Evolutionary conservation across 2,888 invertebrate genomes (phyloP), one percentile per base, ranked within the genome.

Genomic region (Cordilura impudica): DNA sequence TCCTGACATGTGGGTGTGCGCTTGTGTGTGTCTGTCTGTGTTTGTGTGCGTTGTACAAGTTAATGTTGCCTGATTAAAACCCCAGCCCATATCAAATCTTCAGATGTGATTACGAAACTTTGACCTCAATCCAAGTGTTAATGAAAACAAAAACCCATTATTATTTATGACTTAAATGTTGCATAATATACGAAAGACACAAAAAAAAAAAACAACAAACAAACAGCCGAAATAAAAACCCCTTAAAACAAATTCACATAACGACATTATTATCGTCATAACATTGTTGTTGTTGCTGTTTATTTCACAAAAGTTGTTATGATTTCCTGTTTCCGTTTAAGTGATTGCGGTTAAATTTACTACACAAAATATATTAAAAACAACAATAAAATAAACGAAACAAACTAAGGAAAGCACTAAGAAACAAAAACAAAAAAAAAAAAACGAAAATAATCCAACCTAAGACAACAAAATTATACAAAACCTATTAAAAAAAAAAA

Each of bases 321-420:
- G 56, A 79, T 81, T 82, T 80, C 69, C 80, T 81, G 80, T 81
- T 82, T 82, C 80, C 82, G 81, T 73, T 80, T 78, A 74, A 72
- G 75, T 75, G 79, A 75, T 79, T 79, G 75, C 71, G 71, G 79
- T 72, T 72, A 56, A 79, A 71, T 7, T 47, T 19, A 23, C 29
- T 29, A 54, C 16, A 2, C 23, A n/a, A n/a, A n/a, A n/a, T n/a
- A 63, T 65, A 74, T 35, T 16, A 80, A 56, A 51, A 71, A 14
- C 23, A 56, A 29, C 35, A 21, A n/a, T 31, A 61, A 56, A 60
- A 67, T 53, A 29, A 39, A 53, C 8, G 23, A 74, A 53, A 66
- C 35, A 26, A 14, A 70, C 23, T 63, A 66, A 60, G 56, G 18
- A 56, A 65, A 73, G 31, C 58, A 63, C 29, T 16, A 71, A 53